Conservation (phyloP, 2,888 invertebrate genomes). For the Drosophila robusta region DNA sequence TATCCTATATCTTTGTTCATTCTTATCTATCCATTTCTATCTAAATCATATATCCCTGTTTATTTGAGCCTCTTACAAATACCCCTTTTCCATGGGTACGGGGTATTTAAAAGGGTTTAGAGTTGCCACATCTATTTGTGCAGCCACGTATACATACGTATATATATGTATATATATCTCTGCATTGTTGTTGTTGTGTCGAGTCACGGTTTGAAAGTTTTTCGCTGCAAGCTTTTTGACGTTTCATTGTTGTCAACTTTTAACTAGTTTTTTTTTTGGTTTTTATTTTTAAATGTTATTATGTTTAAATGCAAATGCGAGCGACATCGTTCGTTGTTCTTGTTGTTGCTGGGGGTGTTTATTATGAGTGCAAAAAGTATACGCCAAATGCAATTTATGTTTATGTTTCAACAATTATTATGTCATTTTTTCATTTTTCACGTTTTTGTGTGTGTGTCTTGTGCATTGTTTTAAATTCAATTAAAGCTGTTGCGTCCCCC, state of each 20-base stretch:
- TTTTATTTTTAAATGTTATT: slow-evolving; percentile 57
- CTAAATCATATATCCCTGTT: no score
- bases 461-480: slow-evolving; percentile 41
- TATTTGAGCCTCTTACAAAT: not conserved
- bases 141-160: not conserved
- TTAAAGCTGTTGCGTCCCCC: slow-evolving; percentile 29
- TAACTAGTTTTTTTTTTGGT: slow-evolving; percentile 67
- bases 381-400: slow-evolving; percentile 23
- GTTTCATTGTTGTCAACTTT: slow-evolving; percentile 79
- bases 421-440: not conserved
- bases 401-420: slow-evolving; percentile 25
- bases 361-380: slow-evolving; percentile 3
- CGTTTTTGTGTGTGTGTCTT: slow-evolving; percentile 1
- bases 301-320: slow-evolving; percentile 62
- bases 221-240: slow-evolving; percentile 58
- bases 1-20: no score
- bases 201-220: slow-evolving; percentile 48
- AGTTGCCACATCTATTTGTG: slow-evolving; percentile 29
- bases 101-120: slow-evolving; percentile 56
- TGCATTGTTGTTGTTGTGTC: slow-evolving; percentile 21
- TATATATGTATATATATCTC: not conserved
- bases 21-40: no score
- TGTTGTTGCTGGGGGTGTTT: slow-evolving; percentile 1
- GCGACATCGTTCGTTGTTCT: slow-evolving; percentile 8
- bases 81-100: not conserved